phyloP scores from a whole-genome alignment of 2,113 vertebrate species.

The Toxotes jaculatrix region DNA sequence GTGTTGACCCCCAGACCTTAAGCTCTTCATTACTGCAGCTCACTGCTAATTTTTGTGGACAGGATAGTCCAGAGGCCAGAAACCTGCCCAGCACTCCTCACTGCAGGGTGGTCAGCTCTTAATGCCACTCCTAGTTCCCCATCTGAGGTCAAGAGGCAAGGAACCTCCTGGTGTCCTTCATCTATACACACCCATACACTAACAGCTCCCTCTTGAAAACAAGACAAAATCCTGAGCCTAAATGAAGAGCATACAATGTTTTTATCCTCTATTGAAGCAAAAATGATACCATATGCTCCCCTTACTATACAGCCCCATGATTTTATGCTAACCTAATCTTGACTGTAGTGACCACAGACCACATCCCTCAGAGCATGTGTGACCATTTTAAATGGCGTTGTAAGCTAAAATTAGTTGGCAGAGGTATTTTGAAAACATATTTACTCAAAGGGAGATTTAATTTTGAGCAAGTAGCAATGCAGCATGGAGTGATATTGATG shows the following conservation, averaged over 20 bases:
- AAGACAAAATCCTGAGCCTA: slow-evolving; percentile 15
- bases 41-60: slow-evolving; percentile 76
- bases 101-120: slow-evolving; percentile 58
- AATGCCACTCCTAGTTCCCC: slow-evolving; percentile 26
- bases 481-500: slow-evolving; percentile 14
- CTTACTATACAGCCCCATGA: slow-evolving; percentile 37
- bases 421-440: slow-evolving; percentile 45
- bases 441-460: slow-evolving; percentile 18
- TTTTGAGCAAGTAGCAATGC: neutral
- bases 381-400: slow-evolving; percentile 49
- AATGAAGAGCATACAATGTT: slow-evolving; percentile 35
- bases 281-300: slow-evolving; percentile 75
- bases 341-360: slow-evolving; percentile 78
- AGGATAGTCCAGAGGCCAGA: slow-evolving; percentile 43
- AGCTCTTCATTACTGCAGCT: slow-evolving; percentile 77
- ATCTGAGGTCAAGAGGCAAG: slow-evolving; percentile 46
- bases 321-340: slow-evolving; percentile 63
- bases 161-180: slow-evolving; percentile 32
- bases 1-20: slow-evolving; percentile 69
- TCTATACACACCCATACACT: slow-evolving; percentile 33
- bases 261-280: slow-evolving; percentile 33
- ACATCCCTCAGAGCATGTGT: slow-evolving; percentile 72
- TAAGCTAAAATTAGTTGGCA: slow-evolving; percentile 46
- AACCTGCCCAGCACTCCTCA: slow-evolving; percentile 44
- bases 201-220: slow-evolving; percentile 38